These are phyloP conservation scores for Agriotes lineatus DNA, from an alignment of 2,888 invertebrate genomes.

Conservation along the genomic window DNA sequence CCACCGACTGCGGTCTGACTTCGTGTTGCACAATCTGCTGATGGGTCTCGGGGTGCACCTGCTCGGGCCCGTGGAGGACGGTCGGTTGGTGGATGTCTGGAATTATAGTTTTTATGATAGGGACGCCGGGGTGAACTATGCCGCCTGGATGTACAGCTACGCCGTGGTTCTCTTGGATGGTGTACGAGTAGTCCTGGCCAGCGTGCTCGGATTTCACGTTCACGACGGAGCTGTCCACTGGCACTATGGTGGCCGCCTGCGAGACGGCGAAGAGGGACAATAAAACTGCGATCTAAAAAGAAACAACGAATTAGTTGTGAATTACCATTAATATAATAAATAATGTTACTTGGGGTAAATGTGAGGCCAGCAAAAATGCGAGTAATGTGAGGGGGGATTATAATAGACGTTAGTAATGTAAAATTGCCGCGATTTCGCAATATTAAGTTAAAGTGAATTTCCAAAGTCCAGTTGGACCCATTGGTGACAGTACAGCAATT, in stretches of 20 bases:
- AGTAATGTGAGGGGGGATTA: too few relatives aligned
- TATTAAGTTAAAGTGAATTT: too few relatives aligned
- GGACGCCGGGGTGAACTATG: not conserved
- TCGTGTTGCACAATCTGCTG: not conserved
- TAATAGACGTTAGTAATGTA: too few relatives aligned
- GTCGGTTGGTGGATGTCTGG: not conserved
- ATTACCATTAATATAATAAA: too few relatives aligned
- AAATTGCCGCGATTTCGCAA: too few relatives aligned
- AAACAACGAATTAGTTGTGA: too few relatives aligned
- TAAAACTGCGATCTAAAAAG: not conserved
- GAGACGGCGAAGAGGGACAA: constrained; percentile 4
- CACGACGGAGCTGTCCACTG: not conserved
- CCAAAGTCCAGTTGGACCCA: too few relatives aligned
- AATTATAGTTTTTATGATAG: not conserved
- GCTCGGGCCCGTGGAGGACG: not conserved
- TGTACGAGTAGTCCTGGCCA: constrained; percentile 9
- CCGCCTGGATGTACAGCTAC: not conserved
- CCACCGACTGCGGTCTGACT: not conserved
- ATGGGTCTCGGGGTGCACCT: not conserved
- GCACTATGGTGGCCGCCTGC: not conserved
- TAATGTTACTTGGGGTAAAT: too few relatives aligned
- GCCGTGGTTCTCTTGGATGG: constrained; percentile 14
- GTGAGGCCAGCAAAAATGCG: too few relatives aligned
- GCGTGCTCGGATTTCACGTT: constrained; percentile 11
- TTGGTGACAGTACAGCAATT: too few relatives aligned